Evolutionary conservation across 1,140 invertebrate genomes (phyloP), one percentile per base, ranked within the genome.

Genomic region (Thaumetopoea pityocampa): DNA sequence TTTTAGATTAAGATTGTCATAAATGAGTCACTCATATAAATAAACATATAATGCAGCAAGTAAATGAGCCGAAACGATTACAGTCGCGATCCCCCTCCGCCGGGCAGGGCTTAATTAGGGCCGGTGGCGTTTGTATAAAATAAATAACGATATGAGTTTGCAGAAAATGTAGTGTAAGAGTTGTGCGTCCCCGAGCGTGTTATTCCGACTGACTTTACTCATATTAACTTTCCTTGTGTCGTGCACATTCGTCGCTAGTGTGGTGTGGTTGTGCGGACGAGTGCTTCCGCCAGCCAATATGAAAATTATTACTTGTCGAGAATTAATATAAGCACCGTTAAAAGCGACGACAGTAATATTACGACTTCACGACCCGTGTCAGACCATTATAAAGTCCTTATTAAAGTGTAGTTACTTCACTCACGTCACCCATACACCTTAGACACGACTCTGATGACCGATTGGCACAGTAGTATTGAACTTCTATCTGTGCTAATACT

Each of bases 71-170:
- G 49, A 42, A 46, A 41, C 33, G 28, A 50, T 35, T 29, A 32
- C 9, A 41, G 19, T 23, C 33, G 22, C 30, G 38, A 36, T 33
- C 28, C 12, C 40, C 29, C 36, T 46, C 26, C 15, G 35, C 28
- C 15, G 37, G 43, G 36, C 47, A 54, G 46, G 34, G 47, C 53
- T 62, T 57, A 57, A 62, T 62, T 62, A 57, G 47, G 36, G 12
- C 32, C 37, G 22, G 29, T 32, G 37, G n/a, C 40, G 52, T 52
- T 61, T 44, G 46, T 49, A 50, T 56, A 5, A 77, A 83, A 79
- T 74, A 80, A 83, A 71, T 68, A 77, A 74, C 81, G 79, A 80
- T 80, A 83, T 83, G 79, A 83, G n/a, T n/a, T n/a, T n/a, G n/a
- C n/a, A n/a, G n/a, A n/a, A n/a, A n/a, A n/a, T n/a, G n/a, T n/a